Conservation (phyloP, 2,797 vertebrate genomes). For the Crenuchus spilurus region DNA sequence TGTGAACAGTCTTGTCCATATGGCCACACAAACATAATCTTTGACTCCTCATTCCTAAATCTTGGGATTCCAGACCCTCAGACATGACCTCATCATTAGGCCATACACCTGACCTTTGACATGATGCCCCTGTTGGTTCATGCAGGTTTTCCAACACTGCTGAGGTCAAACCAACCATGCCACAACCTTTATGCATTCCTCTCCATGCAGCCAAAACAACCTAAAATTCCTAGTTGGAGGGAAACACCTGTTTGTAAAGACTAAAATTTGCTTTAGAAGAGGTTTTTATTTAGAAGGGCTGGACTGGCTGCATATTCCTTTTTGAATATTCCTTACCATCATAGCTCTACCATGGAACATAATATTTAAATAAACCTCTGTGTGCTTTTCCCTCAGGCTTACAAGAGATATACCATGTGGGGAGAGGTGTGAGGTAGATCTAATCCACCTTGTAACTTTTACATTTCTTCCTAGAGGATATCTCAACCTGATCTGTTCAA, state of each 20-base stretch:
- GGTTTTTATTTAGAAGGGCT: constrained; percentile 18
- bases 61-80: constrained; percentile 38
- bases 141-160: constrained; percentile 8
- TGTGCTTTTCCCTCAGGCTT: constrained; percentile 27
- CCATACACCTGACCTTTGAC: constrained; percentile 50
- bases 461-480: constrained; percentile 4
- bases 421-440: constrained; percentile 8
- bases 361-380: constrained; percentile 31
- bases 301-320: constrained; percentile 1
- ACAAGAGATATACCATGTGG: constrained; percentile 48
- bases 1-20: constrained; percentile 13
- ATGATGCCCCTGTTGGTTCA: constrained; percentile 22
- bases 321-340: constrained; percentile 6
- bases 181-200: constrained; percentile 16
- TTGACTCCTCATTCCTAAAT: constrained; percentile 39
- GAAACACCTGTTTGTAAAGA: constrained; percentile 44
- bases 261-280: constrained; percentile 12
- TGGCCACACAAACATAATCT: constrained; percentile 33
- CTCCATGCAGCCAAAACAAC: constrained; percentile 42
- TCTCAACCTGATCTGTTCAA: constrained; percentile 8
- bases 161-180: constrained; percentile 21
- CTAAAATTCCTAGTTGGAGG: constrained; percentile 5
- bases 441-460: constrained; percentile 6
- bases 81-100: constrained; percentile 42
- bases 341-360: constrained; percentile 14